A percentile compares a stretch with the other conserved stretches of the same genome.
Evolutionary conservation across 2,113 vertebrate species (phyloP).

Genomic region (Apodemus speciosus): DNA sequence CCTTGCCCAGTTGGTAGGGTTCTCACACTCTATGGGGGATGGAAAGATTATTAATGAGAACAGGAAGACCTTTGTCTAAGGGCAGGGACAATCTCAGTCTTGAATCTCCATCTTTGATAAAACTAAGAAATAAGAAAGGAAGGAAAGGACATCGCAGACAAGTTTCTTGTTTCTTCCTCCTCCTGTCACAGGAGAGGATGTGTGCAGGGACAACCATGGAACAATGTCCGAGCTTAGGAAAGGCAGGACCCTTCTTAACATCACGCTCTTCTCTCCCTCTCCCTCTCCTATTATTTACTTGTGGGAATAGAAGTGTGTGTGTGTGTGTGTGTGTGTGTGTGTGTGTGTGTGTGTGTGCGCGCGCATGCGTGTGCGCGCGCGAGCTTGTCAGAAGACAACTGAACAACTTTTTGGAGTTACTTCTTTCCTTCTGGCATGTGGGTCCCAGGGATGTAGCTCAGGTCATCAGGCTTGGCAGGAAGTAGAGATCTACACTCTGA

Average conservation of each 20-base stretch:
- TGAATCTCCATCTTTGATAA: slow-evolving; percentile 48
- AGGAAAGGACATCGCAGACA: neutral
- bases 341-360: neutral
- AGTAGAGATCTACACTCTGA: neutral
- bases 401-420: neutral
- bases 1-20: neutral
- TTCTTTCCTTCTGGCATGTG: neutral
- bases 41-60: neutral
- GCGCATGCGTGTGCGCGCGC: no score
- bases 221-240: neutral
- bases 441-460: no score
- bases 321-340: neutral
- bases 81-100: neutral
- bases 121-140: slow-evolving; percentile 63
- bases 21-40: neutral
- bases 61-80: neutral
- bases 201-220: neutral
- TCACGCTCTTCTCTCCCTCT: neutral
- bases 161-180: slow-evolving; percentile 20
- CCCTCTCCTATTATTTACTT: neutral
- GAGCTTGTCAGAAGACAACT: neutral
- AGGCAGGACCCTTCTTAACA: neutral
- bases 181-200: slow-evolving; percentile 17
- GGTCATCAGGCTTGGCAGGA: neutral
- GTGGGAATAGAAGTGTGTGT: neutral